phyloP scores from a whole-genome alignment of 2,888 invertebrate species.

The Andrena haemorrhoa region DNA sequence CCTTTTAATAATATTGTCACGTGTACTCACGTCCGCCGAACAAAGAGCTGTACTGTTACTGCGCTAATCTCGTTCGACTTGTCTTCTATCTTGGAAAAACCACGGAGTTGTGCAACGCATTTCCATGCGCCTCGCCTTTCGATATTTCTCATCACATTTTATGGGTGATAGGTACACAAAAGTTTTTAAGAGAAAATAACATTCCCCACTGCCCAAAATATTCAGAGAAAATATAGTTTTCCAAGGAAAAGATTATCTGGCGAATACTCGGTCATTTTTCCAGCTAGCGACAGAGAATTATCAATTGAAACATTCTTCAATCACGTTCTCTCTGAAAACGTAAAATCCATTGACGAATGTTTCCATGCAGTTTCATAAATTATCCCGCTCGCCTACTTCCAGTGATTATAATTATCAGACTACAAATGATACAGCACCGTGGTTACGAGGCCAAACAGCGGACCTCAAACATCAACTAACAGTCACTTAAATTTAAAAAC shows the following conservation, averaged over 20 bases:
- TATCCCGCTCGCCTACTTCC: background rate
- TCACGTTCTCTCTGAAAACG: no score
- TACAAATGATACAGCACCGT: background rate
- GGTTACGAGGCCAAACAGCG: background rate
- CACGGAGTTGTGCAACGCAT: background rate
- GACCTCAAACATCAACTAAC: background rate
- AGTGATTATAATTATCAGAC: slow-evolving; percentile 5
- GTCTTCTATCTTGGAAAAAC: background rate
- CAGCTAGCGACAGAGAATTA: no score
- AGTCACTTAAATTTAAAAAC: slow-evolving; percentile 16
- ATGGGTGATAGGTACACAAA: no score
- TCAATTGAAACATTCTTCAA: no score
- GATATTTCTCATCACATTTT: background rate
- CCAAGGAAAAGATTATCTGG: no score
- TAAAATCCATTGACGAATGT: no score
- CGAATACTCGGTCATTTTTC: no score
- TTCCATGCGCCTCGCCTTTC: background rate
- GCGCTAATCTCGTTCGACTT: background rate
- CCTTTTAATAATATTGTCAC: background rate
- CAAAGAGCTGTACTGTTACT: slow-evolving; percentile 13
- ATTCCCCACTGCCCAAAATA: no score
- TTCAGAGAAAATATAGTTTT: no score
- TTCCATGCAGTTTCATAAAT: background rate
- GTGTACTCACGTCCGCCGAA: background rate
- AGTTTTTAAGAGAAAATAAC: background rate